Percentiles rank a stretch among this genome's conserved stretches.
phyloP scores from a whole-genome alignment of 2,888 invertebrate species.

The Apoderus coryli region DNA sequence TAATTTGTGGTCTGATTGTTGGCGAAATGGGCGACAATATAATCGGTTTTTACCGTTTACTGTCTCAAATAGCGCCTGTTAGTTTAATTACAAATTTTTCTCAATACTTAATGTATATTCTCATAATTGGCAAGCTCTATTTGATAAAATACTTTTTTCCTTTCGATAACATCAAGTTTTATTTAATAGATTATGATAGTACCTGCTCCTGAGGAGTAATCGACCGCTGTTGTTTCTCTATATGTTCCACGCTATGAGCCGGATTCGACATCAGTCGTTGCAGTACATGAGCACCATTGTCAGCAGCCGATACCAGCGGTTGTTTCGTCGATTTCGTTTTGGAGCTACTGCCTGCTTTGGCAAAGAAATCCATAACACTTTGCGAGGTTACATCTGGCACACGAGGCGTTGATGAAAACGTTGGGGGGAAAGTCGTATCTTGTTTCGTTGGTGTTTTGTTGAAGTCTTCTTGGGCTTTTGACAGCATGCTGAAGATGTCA shows the following conservation, averaged over 20 bases:
- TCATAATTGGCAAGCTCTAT: too few species aligned
- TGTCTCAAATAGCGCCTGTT: too few species aligned
- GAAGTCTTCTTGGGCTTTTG: slow-evolving; percentile 80
- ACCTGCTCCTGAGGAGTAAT: slow-evolving; percentile 49
- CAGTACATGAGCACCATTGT: slow-evolving; percentile 40
- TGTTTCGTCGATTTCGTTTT: slow-evolving; percentile 43
- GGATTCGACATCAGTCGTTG: slow-evolving; percentile 74
- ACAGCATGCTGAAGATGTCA: slow-evolving; percentile 75
- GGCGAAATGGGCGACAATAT: too few species aligned
- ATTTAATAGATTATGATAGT: too few species aligned
- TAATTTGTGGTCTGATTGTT: too few species aligned
- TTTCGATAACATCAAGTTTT: too few species aligned
- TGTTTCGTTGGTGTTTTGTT: slow-evolving; percentile 39
- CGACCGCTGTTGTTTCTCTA: slow-evolving; percentile 73
- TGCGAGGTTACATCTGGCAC: slow-evolving; percentile 60
- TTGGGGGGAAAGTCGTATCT: slow-evolving; percentile 23
- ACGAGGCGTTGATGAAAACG: slow-evolving; percentile 32
- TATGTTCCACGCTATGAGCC: slow-evolving; percentile 72
- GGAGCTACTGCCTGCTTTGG: slow-evolving; percentile 57
- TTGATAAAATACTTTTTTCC: too few species aligned
- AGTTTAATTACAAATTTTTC: too few species aligned
- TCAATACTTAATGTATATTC: too few species aligned
- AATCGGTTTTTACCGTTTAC: too few species aligned
- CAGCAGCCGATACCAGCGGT: slow-evolving; percentile 32
- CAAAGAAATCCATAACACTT: slow-evolving; percentile 80